A percentile compares a stretch with the other conserved stretches of the same genome.
Conservation (phyloP, 1,140 invertebrate genomes). For the Triops cancriformis region DNA sequence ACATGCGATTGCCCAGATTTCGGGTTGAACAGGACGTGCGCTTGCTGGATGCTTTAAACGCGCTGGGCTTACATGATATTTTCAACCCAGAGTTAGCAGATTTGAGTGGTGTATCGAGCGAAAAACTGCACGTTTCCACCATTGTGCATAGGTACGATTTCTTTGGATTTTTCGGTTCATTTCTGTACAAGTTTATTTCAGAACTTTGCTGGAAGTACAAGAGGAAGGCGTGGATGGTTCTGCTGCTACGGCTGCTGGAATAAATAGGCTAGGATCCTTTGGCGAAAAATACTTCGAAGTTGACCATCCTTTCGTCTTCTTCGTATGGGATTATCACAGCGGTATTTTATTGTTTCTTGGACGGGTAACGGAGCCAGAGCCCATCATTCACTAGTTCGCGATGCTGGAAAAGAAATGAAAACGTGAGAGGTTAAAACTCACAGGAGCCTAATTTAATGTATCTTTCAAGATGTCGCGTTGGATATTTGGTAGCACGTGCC, state of each 20-base stretch:
- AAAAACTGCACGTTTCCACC: slow-evolving; percentile 32
- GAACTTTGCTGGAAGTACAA: slow-evolving; percentile 35
- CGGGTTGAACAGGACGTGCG: slow-evolving; percentile 30
- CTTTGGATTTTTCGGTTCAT: slow-evolving; percentile 10
- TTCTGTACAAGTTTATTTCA: slow-evolving; percentile 28
- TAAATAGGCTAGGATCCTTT: slow-evolving; percentile 34
- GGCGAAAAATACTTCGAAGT: slow-evolving; percentile 41
- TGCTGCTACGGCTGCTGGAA: slow-evolving; percentile 32
- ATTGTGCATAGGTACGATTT: slow-evolving; percentile 35
- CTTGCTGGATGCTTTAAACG: slow-evolving; percentile 32
- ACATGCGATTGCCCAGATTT: slow-evolving; percentile 37
- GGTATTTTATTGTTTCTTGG: slow-evolving; percentile 40
- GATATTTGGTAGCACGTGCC: not conserved
- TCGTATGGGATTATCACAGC: slow-evolving; percentile 41
- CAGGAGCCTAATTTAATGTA: not conserved
- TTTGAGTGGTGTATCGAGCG: slow-evolving; percentile 33
- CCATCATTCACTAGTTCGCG: slow-evolving; percentile 26
- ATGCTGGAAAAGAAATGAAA: not conserved
- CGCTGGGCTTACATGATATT: slow-evolving; percentile 34
- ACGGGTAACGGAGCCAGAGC: slow-evolving; percentile 36
- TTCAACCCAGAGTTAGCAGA: slow-evolving; percentile 33
- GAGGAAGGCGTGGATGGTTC: slow-evolving; percentile 35
- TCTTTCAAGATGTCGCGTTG: not conserved
- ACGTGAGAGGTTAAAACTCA: slow-evolving; percentile 6
- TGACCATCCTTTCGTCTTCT: slow-evolving; percentile 41